These are phyloP conservation scores for Poeciliopsis turrubarensis DNA, from an alignment of 2,113 vertebrate species.

Conservation along the genomic window DNA sequence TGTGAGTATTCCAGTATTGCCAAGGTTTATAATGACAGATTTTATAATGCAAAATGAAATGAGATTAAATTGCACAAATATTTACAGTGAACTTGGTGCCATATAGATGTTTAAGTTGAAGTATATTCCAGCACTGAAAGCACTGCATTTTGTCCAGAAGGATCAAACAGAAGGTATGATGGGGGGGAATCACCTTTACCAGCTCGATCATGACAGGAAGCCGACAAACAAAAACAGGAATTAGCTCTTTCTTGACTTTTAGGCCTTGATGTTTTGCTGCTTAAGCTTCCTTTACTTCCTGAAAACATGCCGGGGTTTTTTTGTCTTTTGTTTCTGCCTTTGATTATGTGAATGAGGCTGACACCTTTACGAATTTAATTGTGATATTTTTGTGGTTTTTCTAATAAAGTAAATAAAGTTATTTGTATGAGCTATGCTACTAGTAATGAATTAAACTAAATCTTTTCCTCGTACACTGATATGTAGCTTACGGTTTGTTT, in stretches of 20 bases:
- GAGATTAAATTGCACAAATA: constrained; percentile 3
- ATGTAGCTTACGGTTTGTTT: constrained; percentile 33
- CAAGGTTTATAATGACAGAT: background rate
- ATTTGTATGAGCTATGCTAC: background rate
- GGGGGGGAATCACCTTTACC: constrained; percentile 35
- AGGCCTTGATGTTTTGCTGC: constrained; percentile 49
- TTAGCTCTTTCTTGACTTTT: constrained; percentile 24
- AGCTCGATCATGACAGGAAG: constrained; percentile 28
- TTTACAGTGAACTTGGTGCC: constrained; percentile 4
- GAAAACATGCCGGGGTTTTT: background rate
- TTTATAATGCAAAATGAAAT: constrained; percentile 16
- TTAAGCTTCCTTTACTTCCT: constrained; percentile 47
- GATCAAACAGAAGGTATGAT: constrained; percentile 34
- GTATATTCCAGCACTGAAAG: background rate
- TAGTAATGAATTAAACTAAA: constrained; percentile 19
- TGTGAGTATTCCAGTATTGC: constrained; percentile 13
- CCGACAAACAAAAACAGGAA: constrained; percentile 65
- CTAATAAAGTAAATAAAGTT: constrained; percentile 20
- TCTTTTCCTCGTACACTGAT: constrained; percentile 7
- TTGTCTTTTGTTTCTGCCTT: constrained; percentile 6
- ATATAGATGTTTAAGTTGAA: constrained; percentile 18
- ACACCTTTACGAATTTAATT: constrained; percentile 8
- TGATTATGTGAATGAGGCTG: constrained; percentile 6
- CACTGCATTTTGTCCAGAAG: constrained; percentile 39
- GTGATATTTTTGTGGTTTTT: constrained; percentile 36